Evolutionary conservation across 1,140 invertebrate genomes (phyloP), one percentile per base, ranked within the genome.

Genomic region (Scaptomyza pallida): DNA sequence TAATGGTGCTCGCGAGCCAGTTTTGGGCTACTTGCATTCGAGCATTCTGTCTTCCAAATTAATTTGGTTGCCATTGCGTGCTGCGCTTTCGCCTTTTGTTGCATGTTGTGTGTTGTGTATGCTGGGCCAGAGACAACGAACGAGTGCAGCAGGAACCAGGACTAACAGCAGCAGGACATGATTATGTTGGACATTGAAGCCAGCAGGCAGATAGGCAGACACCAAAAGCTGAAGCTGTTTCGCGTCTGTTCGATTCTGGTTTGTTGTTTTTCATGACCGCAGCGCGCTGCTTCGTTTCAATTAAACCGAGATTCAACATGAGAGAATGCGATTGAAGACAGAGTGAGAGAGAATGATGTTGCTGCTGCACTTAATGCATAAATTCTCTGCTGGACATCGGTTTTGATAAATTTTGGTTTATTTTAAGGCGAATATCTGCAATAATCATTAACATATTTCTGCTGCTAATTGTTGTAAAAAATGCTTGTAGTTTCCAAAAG

Each of bases 31-130:
- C 79, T 77, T 80, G 76, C 77, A 77, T 51, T 63, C 52, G 63
- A 80, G 69, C 77, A 85, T 86, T 85, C 71, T 86, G 81, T 85
- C 81, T 85, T 77, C 65, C 77, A 86, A 85, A 85, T 85, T 85
- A 85, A 85, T 85, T 85, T 86, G 81, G 81, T 86, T 54, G 71
- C 69, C 81, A 64, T 77, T 30, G 45, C 56, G 35, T 62, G 40
- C 35, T 19, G 21, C n/a, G 63, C 23, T 23, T 51, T 70, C 44
- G 5, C 23, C 45, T 57, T 64, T 64, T 60, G 55, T 70, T 35
- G 5, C 23, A 37, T 57, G 57, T 64, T 60, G 55, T 37, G 23
- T 30, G 12, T 17, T 26, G 15, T 21, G 21, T 26, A 12, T 21
- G 21, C 21, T n/a, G 10, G 10, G 40, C 21, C 30, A 52, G 30